These are phyloP conservation scores for Python bivittatus DNA, from an alignment of 2,113 vertebrate species.

Conservation along the genomic window DNA sequence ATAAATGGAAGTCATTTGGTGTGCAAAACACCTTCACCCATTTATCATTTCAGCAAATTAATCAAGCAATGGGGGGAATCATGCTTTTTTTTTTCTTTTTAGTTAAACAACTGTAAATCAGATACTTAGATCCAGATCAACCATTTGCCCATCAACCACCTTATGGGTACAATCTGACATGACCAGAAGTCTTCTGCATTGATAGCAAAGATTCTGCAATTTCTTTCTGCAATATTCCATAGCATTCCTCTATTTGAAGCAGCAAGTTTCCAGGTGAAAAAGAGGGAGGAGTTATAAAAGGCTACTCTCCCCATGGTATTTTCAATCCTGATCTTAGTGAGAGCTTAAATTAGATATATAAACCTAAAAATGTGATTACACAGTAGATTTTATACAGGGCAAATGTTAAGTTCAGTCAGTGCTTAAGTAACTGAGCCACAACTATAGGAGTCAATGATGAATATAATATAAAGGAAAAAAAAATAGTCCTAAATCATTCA, in stretches of 20 bases:
- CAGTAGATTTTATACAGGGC: neutral
- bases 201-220: neutral
- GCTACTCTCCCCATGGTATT: neutral
- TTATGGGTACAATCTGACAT: neutral
- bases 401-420: slow-evolving; percentile 48
- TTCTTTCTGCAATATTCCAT: neutral
- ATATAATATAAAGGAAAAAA: slow-evolving; percentile 55
- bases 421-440: slow-evolving; percentile 58
- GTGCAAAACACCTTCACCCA: neutral
- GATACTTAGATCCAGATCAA: neutral
- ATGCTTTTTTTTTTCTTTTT: neutral
- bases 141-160: neutral
- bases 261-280: neutral
- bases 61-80: neutral
- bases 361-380: slow-evolving; percentile 3
- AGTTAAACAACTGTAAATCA: neutral
- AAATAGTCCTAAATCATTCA: slow-evolving; percentile 58
- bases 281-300: neutral
- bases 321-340: neutral
- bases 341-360: neutral
- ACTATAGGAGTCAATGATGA: slow-evolving; percentile 31
- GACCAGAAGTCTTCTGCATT: neutral
- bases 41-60: neutral
- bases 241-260: neutral
- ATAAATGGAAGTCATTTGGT: neutral